Conservation (phyloP, 1,140 invertebrate species). For the Octopus bimaculoides region DNA sequence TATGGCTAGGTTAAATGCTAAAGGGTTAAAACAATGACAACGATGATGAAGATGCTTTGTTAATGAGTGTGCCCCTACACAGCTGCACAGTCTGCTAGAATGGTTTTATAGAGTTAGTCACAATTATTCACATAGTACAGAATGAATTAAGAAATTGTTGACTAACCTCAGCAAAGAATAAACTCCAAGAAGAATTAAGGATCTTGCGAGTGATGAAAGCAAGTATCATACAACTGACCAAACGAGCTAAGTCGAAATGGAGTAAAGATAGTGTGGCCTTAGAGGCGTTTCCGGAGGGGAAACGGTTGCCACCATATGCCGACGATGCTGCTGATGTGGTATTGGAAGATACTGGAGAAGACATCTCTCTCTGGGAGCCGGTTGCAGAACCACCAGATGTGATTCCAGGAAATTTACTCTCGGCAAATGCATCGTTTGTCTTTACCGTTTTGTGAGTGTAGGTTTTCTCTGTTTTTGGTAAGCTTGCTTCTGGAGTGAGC, state of each 20-base stretch:
- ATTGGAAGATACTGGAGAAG: background rate
- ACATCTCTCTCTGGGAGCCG: background rate
- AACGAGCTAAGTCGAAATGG: slow-evolving; percentile 25
- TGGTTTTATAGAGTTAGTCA: background rate
- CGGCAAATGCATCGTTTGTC: slow-evolving; percentile 3
- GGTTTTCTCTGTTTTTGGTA: background rate
- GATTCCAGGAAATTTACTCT: slow-evolving; percentile 4
- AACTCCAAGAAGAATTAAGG: slow-evolving; percentile 21
- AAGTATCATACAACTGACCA: slow-evolving; percentile 25
- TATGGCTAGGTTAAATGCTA: no score
- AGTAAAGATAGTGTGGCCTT: background rate
- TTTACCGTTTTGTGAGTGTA: background rate
- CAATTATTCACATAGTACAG: background rate
- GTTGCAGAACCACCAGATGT: background rate
- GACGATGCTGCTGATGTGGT: background rate
- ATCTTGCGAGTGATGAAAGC: slow-evolving; percentile 28
- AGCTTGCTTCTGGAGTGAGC: background rate
- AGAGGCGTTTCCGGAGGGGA: background rate
- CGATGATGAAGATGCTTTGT: background rate
- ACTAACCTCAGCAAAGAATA: slow-evolving; percentile 29
- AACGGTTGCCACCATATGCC: background rate
- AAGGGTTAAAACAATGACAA: no score
- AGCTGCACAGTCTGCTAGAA: background rate
- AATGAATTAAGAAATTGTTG: background rate
- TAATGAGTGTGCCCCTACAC: background rate